Evolutionary conservation across 2,797 vertebrate genomes (phyloP), one percentile per base, ranked within the genome.

Genomic region (Coracias cyanogaster): DNA sequence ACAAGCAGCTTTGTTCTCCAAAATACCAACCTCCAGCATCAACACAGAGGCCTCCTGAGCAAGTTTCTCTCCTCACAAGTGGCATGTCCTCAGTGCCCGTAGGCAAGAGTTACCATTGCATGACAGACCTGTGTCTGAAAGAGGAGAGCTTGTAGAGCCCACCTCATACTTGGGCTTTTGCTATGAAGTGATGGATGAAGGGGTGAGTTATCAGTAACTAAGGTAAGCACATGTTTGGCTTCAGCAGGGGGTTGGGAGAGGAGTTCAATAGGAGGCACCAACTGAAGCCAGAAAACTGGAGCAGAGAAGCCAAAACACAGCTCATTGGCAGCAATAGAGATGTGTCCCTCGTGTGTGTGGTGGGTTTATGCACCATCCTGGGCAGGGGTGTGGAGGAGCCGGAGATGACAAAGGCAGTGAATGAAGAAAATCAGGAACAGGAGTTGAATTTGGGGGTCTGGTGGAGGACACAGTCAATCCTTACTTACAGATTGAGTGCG

Each of bases 61-160:
- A 69, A 43, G n/a, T 57, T 66, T 29, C 21, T 81, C 31, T 62
- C 48, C 57, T 39, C 49, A 60, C 6, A 31, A 16, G 18, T 26
- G 49, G 41, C 21, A 21, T 15, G 15, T 29, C 35, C 45, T 74
- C 0, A 1, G 60, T 69, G 60, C 15, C 62, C 0, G 0, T 6
- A 46, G 72, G 8, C 33, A 55, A 54, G 82, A 89, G 62, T n/a
- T 54, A 10, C 13, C 69, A 35, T 14, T 28, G 18, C 16, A 7
- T 15, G 65, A 52, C 4, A 69, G n/a, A 45, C 9, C 41, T 57
- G 28, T 4, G 10, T 37, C 67, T 43, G 67, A 49, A 61, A 62
- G 18, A 43, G 48, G 28, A n/a, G 70, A 41, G 20, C 57, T 66
- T 58, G 69, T 17, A 22, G 19, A 66, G n/a, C 6, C 35, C 2